Conservation (phyloP, 1,140 invertebrate genomes). For the Aphelinus certus region DNA sequence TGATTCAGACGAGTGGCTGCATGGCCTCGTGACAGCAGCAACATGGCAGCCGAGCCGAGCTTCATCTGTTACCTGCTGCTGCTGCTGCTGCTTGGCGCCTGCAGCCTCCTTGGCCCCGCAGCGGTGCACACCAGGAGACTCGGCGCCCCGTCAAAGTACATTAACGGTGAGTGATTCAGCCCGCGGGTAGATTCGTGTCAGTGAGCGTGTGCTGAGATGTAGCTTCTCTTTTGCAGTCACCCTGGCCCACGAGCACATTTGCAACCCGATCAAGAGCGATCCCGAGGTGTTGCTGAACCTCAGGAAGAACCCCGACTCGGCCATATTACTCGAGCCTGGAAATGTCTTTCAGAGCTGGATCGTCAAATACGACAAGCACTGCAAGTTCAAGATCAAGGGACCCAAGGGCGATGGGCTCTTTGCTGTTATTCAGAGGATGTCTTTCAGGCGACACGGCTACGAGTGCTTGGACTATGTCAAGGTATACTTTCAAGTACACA, state of each 20-base stretch:
- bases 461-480: constrained; percentile 55
- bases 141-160: too few species aligned
- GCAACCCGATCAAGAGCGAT: constrained; percentile 41
- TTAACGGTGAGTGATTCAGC: too few species aligned
- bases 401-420: constrained; percentile 47
- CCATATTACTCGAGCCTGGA: constrained; percentile 42
- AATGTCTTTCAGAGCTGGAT: constrained; percentile 49
- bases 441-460: constrained; percentile 47
- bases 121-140: too few species aligned
- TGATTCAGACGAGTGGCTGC: not conserved
- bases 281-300: not conserved
- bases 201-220: too few species aligned
- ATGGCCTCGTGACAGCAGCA: constrained; percentile 35
- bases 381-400: constrained; percentile 50
- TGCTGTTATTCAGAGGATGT: constrained; percentile 56
- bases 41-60: constrained; percentile 25
- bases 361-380: constrained; percentile 39
- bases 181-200: too few species aligned
- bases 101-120: too few species aligned
- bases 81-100: too few species aligned
- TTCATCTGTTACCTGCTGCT: constrained; percentile 20
- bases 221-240: constrained; percentile 38
- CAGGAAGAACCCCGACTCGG: constrained; percentile 25
- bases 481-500: constrained; percentile 38
- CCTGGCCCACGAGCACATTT: constrained; percentile 44